Conservation (phyloP, 2,888 invertebrate species). For the Halocaridina rubra region DNA sequence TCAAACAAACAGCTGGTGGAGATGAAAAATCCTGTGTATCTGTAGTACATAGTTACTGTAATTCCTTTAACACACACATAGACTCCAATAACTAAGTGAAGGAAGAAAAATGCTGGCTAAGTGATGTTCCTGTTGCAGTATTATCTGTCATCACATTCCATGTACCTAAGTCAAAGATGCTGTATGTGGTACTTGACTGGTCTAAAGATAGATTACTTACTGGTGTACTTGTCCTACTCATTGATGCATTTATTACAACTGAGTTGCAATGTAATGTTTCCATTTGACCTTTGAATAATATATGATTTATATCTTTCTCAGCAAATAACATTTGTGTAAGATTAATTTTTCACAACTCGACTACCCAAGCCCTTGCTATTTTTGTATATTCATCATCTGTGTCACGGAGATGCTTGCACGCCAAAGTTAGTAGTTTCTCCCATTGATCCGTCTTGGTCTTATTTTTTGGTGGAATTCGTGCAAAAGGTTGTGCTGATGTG, state of each 20-base stretch:
- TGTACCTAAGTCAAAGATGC: constrained; percentile 8
- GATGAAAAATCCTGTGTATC: constrained; percentile 5
- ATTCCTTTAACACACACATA: constrained; percentile 1
- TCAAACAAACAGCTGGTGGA: no score
- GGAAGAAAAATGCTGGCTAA: not conserved
- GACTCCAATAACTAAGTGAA: not conserved
- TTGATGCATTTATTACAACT: constrained; percentile 33
- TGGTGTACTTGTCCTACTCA: constrained; percentile 13
- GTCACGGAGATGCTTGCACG: constrained; percentile 14
- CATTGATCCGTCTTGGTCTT: constrained; percentile 9
- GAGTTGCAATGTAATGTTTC: constrained; percentile 31
- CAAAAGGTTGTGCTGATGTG: constrained; percentile 19
- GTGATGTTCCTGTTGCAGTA: constrained; percentile 12
- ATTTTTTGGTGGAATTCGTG: constrained; percentile 14
- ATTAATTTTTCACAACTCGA: constrained; percentile 36
- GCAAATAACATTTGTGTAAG: constrained; percentile 27
- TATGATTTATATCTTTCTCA: constrained; percentile 31
- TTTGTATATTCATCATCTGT: constrained; percentile 25
- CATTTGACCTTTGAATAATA: constrained; percentile 29
- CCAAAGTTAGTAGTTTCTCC: constrained; percentile 14
- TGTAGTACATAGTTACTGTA: not conserved
- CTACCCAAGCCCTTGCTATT: constrained; percentile 30
- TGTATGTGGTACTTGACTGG: constrained; percentile 22
- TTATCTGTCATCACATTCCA: constrained; percentile 16
- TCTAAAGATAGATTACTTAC: constrained; percentile 15